These are phyloP conservation scores for Pelodiscus sinensis DNA, from an alignment of 2,113 vertebrate genomes.

Conservation along the genomic window DNA sequence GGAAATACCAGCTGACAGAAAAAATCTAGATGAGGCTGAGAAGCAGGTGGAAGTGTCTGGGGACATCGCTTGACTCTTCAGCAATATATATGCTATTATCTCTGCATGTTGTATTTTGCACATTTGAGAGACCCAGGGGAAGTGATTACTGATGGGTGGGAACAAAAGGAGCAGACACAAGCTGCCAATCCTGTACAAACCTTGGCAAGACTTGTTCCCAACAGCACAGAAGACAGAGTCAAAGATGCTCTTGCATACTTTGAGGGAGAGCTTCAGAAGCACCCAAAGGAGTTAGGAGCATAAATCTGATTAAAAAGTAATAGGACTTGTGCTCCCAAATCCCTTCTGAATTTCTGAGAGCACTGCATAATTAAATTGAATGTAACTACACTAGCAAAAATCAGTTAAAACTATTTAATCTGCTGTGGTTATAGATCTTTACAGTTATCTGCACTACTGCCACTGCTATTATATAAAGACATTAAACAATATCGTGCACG, in stretches of 20 bases:
- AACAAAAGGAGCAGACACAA: background rate
- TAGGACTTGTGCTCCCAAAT: background rate
- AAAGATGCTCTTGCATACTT: background rate
- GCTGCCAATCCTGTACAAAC: background rate
- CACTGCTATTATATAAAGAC: background rate
- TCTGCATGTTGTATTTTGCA: background rate
- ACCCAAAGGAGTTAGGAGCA: background rate
- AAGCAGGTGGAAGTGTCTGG: background rate
- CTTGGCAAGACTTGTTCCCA: background rate
- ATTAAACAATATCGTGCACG: background rate
- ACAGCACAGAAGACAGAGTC: background rate
- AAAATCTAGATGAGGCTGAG: background rate
- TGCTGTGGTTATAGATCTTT: background rate
- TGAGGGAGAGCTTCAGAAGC: background rate
- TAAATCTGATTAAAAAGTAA: background rate
- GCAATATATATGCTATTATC: background rate
- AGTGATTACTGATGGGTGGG: background rate
- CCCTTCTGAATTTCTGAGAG: background rate
- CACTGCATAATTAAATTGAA: background rate
- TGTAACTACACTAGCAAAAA: background rate
- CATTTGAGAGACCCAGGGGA: background rate
- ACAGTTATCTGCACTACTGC: background rate
- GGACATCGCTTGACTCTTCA: background rate
- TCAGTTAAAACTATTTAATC: background rate
- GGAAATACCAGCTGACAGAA: background rate